Evolutionary conservation across 2,888 invertebrate species (phyloP).

Genomic region (Drosophila rubida): DNA sequence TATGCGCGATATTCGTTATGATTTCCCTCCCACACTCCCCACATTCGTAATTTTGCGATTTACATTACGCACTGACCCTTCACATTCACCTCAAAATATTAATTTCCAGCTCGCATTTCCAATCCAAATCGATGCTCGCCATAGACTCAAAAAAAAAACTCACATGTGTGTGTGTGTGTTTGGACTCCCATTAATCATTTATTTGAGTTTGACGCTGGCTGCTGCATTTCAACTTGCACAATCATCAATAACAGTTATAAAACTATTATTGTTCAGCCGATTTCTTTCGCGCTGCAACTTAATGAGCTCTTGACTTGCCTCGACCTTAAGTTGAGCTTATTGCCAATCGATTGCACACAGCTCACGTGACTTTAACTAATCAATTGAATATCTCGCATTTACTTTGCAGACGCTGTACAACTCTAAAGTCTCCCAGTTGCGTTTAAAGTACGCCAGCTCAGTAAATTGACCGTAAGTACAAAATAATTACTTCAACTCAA

Average conservation of each 20-base stretch:
- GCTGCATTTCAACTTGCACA: background rate
- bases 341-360: background rate
- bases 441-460: slow-evolving; percentile 1
- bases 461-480: background rate
- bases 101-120: slow-evolving; percentile 22
- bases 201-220: background rate
- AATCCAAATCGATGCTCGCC: slow-evolving; percentile 17
- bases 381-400: too few species aligned
- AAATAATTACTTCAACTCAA: too few species aligned
- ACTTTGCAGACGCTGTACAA: background rate
- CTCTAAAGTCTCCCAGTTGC: too few species aligned
- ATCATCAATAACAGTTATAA: slow-evolving; percentile 28
- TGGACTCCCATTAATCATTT: slow-evolving; percentile 38
- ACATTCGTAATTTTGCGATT: slow-evolving; percentile 30
- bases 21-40: background rate
- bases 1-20: slow-evolving; percentile 37
- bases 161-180: slow-evolving; percentile 3
- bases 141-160: background rate
- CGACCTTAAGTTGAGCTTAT: background rate
- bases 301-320: background rate
- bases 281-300: background rate
- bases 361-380: background rate
- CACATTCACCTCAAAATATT: slow-evolving; percentile 18
- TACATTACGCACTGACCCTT: slow-evolving; percentile 27
- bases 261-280: slow-evolving; percentile 11